Percentiles rank a stretch among this genome's conserved stretches.
phyloP scores from a whole-genome alignment of 2,113 vertebrate species.

The Theristicus caerulescens region DNA sequence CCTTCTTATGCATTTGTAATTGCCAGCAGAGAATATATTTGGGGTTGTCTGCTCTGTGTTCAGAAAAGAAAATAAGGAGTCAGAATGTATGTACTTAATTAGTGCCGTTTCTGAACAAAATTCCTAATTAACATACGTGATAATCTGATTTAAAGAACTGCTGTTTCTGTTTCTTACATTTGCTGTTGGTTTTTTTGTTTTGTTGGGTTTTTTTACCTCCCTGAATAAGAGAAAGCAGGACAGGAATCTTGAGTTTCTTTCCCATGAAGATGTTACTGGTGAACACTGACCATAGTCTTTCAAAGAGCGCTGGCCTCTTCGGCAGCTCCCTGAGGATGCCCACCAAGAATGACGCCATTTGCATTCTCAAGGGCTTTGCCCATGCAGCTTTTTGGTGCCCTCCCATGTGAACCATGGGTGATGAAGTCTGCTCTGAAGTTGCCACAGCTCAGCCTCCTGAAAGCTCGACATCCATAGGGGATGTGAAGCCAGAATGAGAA shows the following conservation, averaged over 20 bases:
- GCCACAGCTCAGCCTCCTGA: not conserved
- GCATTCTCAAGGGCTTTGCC: not conserved
- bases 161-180: not conserved
- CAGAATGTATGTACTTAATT: not conserved
- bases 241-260: not conserved
- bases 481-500: not conserved
- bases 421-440: not conserved
- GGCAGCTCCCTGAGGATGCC: not conserved
- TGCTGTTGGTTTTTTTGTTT: not conserved
- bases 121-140: not conserved
- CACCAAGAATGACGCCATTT: not conserved
- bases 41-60: not conserved
- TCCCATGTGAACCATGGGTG: rapidly evolving
- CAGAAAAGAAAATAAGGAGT: not conserved
- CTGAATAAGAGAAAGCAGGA: not conserved
- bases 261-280: not conserved
- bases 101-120: not conserved
- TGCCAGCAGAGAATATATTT: not conserved
- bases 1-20: not conserved
- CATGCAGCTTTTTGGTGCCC: not conserved
- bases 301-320: rapidly evolving
- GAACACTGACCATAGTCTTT: not conserved
- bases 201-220: not conserved
- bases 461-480: rapidly evolving
- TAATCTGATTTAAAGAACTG: not conserved